Conservation (phyloP, 2,113 vertebrate species). For the Salminus brasiliensis region DNA sequence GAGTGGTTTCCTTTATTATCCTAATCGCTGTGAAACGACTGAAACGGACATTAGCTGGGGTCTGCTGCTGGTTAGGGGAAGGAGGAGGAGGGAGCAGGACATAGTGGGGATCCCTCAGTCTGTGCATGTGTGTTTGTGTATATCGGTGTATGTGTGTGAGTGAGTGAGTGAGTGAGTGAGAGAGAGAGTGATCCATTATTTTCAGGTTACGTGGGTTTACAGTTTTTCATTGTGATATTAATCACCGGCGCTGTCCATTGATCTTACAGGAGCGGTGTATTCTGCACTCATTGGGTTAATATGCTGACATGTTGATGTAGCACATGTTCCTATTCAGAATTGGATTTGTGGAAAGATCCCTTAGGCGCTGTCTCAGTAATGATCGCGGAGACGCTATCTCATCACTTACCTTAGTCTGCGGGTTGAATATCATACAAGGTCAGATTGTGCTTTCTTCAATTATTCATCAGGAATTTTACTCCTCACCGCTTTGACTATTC, state of each 20-base stretch:
- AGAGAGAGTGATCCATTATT: background rate
- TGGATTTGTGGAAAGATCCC: slow-evolving; percentile 28
- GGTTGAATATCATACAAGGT: slow-evolving; percentile 60
- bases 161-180: background rate
- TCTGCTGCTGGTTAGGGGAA: slow-evolving; percentile 5
- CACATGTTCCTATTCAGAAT: slow-evolving; percentile 27
- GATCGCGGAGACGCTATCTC: slow-evolving; percentile 22
- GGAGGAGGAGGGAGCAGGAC: background rate
- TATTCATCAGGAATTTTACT: slow-evolving; percentile 53
- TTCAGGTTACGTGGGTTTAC: slow-evolving; percentile 4
- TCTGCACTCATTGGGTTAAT: background rate
- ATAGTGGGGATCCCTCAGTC: background rate
- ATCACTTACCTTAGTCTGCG: slow-evolving; percentile 29
- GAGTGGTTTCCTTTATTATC: slow-evolving; percentile 58
- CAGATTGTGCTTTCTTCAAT: slow-evolving; percentile 55
- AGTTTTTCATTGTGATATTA: slow-evolving; percentile 20
- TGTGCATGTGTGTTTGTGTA: background rate
- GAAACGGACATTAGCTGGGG: slow-evolving; percentile 33
- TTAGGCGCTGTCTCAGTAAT: slow-evolving; percentile 30
- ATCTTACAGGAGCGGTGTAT: background rate
- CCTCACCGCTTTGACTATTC: background rate
- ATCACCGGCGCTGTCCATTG: slow-evolving; percentile 14
- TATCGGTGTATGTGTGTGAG: background rate
- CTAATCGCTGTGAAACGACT: slow-evolving; percentile 67
- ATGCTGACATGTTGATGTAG: slow-evolving; percentile 42